A percentile compares a stretch with the other conserved stretches of the same genome.
Evolutionary conservation across 2,888 invertebrate species (phyloP).

Genomic region (Abrostola tripartita): DNA sequence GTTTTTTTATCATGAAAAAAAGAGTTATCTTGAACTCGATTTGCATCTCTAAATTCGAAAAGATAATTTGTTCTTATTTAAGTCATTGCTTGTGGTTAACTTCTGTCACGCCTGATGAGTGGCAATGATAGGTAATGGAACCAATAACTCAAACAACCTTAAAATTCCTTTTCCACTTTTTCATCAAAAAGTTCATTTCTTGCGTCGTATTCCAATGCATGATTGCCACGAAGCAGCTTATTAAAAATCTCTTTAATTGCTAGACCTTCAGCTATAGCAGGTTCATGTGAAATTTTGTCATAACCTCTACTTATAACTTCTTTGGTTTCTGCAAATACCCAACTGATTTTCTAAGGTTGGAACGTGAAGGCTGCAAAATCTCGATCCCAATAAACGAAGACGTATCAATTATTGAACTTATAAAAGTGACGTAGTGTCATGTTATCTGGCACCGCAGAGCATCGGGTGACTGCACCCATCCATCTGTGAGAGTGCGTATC

Average conservation of each 20-base stretch:
- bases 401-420: background rate
- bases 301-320: no score
- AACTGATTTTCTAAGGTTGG: background rate
- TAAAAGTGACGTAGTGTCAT: conserved; percentile 36
- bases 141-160: background rate
- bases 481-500: conserved; percentile 74
- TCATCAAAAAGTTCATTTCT: background rate
- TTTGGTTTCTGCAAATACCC: no score
- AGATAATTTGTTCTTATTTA: background rate
- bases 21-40: background rate
- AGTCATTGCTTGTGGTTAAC: background rate
- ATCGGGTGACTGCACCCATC: conserved; percentile 69
- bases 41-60: background rate
- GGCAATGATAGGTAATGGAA: background rate
- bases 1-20: background rate
- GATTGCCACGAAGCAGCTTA: no score
- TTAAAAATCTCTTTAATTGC: no score
- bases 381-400: background rate
- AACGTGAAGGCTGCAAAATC: background rate
- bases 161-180: background rate
- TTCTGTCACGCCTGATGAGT: background rate
- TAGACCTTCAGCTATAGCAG: no score
- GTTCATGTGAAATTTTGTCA: no score
- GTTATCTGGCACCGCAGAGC: conserved; percentile 57
- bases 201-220: background rate